Evolutionary conservation across 2,888 invertebrate species (phyloP).

Genomic region (Sturmia bella): DNA sequence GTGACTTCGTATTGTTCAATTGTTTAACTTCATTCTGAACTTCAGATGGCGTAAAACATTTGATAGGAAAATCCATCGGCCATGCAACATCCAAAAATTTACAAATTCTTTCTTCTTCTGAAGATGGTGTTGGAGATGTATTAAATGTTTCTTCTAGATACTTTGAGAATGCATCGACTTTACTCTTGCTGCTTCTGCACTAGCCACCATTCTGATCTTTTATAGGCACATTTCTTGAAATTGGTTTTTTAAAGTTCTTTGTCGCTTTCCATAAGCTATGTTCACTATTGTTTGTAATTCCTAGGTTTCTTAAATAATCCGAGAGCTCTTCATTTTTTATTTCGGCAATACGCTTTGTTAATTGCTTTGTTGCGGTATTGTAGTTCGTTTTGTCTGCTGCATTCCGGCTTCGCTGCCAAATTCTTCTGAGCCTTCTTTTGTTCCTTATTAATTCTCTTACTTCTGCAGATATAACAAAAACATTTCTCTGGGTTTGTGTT

Average conservation of each 20-base stretch:
- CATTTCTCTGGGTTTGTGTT: neutral
- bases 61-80: neutral
- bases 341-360: conserved; percentile 14
- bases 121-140: neutral
- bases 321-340: conserved; percentile 4
- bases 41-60: neutral
- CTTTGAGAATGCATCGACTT: no score
- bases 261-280: no score
- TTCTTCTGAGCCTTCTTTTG: conserved; percentile 41
- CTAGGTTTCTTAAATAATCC: conserved; percentile 6
- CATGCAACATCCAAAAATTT: neutral
- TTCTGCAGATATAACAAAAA: conserved; percentile 9
- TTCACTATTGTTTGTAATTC: no score
- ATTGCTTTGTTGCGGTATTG: conserved; percentile 24
- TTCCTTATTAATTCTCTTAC: conserved; percentile 15
- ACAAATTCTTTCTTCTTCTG: neutral
- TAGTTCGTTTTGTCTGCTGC: conserved; percentile 43
- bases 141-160: no score
- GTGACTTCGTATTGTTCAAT: neutral
- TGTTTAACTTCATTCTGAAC: neutral
- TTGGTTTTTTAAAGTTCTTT: no score
- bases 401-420: conserved; percentile 41
- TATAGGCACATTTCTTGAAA: no score
- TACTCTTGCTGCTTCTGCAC: no score
- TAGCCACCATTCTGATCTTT: no score